These are phyloP conservation scores for Pheosia tremula DNA, from an alignment of 2,888 invertebrate genomes.

Conservation along the genomic window DNA sequence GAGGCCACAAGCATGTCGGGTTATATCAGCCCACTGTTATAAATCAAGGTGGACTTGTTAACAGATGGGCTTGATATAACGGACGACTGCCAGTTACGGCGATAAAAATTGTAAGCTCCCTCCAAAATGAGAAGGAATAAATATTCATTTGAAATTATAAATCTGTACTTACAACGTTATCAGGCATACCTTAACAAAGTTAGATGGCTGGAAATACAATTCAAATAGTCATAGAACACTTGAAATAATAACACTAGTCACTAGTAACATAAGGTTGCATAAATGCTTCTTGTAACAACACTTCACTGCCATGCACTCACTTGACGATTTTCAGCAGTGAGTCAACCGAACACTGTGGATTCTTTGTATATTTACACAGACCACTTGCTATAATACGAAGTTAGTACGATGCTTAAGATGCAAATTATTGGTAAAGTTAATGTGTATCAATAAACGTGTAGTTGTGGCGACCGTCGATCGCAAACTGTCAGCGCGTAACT, in stretches of 20 bases:
- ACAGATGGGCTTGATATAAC: conserved; percentile 48
- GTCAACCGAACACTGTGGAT: conserved; percentile 47
- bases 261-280: conserved; percentile 16
- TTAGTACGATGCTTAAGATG: conserved; percentile 22
- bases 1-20: conserved; percentile 23
- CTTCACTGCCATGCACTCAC: conserved; percentile 23
- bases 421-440: conserved; percentile 20
- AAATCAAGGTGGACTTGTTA: conserved; percentile 51
- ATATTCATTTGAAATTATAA: neutral
- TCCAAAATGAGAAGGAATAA: neutral
- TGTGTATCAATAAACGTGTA: conserved; percentile 53
- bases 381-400: conserved; percentile 28
- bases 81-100: conserved; percentile 36
- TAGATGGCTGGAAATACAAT: neutral
- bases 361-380: conserved; percentile 67
- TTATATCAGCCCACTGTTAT: conserved; percentile 39
- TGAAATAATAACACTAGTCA: conserved; percentile 30
- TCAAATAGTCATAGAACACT: conserved; percentile 16
- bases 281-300: conserved; percentile 21
- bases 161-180: neutral
- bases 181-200: neutral
- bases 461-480: conserved; percentile 57
- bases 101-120: conserved; percentile 17
- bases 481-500: conserved; percentile 62
- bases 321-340: conserved; percentile 45